Conservation (phyloP, 2,797 vertebrate genomes). For the Pachyuromys duprasi region DNA sequence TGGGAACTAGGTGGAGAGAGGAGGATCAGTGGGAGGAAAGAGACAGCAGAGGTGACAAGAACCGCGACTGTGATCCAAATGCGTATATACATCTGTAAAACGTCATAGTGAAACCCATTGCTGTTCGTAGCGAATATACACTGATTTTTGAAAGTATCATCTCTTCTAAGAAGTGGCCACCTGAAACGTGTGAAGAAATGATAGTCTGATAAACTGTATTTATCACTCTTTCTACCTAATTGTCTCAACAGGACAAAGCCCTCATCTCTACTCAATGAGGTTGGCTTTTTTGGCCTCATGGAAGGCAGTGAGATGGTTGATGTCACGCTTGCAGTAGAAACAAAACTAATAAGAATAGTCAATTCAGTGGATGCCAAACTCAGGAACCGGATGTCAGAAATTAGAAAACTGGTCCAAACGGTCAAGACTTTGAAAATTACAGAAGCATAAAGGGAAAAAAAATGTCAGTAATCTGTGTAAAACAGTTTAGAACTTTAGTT, state of each 20-base stretch:
- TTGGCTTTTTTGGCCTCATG: not conserved
- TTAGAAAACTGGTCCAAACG: not conserved
- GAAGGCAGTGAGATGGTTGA: not conserved
- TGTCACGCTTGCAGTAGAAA: not conserved
- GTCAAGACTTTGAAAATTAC: not conserved
- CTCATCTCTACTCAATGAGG: not conserved
- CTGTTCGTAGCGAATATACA: not conserved
- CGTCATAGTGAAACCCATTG: not conserved
- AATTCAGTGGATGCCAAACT: not conserved
- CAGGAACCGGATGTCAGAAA: not conserved
- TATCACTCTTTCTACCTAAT: conserved; percentile 8
- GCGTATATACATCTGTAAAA: not conserved
- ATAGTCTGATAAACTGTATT: not conserved
- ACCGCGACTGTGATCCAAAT: not conserved
- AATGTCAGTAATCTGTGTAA: not conserved
- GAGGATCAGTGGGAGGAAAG: not conserved
- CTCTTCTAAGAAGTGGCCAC: not conserved
- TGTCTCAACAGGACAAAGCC: not conserved
- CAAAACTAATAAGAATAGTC: not conserved
- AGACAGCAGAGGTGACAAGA: not conserved
- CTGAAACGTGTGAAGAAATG: conserved; percentile 50
- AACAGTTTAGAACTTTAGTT: not conserved
- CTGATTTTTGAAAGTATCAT: not conserved
- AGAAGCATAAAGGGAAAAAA: not conserved
- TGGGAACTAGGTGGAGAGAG: not conserved